Evolutionary conservation across 1,140 invertebrate genomes (phyloP).

Genomic region (Papilio polytes): DNA sequence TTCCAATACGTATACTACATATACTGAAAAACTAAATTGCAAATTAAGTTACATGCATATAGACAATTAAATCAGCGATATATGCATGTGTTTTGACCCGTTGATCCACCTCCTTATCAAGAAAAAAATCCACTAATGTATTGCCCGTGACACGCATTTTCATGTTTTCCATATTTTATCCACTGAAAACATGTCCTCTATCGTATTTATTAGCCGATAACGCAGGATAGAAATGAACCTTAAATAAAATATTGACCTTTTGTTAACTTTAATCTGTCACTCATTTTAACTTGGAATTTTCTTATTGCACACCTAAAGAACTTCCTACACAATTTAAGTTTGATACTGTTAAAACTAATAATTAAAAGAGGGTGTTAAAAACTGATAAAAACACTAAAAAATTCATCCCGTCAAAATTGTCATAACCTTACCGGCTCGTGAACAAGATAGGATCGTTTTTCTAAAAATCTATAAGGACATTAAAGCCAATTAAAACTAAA

Average conservation of each 20-base stretch:
- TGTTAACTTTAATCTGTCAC: constrained; percentile 68
- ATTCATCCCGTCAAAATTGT: constrained; percentile 76
- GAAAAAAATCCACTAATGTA: background rate
- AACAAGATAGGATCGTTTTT: constrained; percentile 64
- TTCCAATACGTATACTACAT: background rate
- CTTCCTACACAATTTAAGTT: constrained; percentile 59
- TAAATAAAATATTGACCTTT: constrained; percentile 56
- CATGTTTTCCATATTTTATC: background rate
- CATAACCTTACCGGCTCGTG: constrained; percentile 61
- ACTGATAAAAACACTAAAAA: constrained; percentile 74
- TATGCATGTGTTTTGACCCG: background rate
- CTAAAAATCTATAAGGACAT: constrained; percentile 61
- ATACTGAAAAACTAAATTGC: background rate
- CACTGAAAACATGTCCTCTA: background rate
- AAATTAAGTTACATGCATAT: background rate
- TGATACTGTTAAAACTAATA: constrained; percentile 64
- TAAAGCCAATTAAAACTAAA: constrained; percentile 10
- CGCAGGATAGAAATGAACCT: background rate
- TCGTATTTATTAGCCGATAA: background rate
- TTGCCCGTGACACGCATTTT: background rate
- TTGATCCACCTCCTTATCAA: background rate
- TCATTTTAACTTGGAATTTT: constrained; percentile 77
- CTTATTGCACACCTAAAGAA: constrained; percentile 61
- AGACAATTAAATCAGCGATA: background rate
- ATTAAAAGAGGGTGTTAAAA: constrained; percentile 69